Percentiles rank a stretch among this genome's conserved stretches.
Evolutionary conservation across 2,113 vertebrate species (phyloP).

Genomic region (Trematocara nigrifrons): DNA sequence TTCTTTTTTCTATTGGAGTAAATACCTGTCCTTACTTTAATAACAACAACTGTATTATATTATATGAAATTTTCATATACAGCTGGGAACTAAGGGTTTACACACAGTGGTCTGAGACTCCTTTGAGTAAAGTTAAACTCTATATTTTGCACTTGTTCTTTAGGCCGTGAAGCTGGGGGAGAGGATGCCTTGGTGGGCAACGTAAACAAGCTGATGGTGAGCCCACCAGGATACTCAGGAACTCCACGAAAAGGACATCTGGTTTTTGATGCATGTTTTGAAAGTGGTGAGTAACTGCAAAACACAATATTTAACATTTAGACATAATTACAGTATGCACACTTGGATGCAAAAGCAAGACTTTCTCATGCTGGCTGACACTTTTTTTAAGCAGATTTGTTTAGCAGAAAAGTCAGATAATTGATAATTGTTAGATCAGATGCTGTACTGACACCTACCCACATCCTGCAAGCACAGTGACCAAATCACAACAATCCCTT

Average conservation of each 20-base stretch:
- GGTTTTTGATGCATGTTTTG: conserved; percentile 95
- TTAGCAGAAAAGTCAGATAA: background rate
- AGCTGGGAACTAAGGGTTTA: background rate
- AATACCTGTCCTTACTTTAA: background rate
- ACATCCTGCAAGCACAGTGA: background rate
- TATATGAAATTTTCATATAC: background rate
- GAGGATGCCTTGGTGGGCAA: conserved; percentile 91
- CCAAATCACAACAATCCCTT: background rate
- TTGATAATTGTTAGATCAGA: background rate
- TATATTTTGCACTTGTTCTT: background rate
- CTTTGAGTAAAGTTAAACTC: background rate
- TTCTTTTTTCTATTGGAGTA: background rate
- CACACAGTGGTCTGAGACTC: background rate
- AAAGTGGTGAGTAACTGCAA: conserved; percentile 84
- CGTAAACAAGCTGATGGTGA: conserved; percentile 83
- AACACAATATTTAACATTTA: background rate
- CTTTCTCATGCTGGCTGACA: background rate
- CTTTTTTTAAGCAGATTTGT: background rate
- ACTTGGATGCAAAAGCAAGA: background rate
- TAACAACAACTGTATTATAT: background rate
- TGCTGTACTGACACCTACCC: background rate
- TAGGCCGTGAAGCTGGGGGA: conserved; percentile 80
- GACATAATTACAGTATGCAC: background rate
- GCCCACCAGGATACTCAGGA: conserved; percentile 82
- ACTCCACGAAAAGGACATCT: conserved; percentile 86